Percentiles rank a stretch among this genome's conserved stretches.
Conservation (phyloP, 2,888 invertebrate genomes). For the Chrysolina oricalcia region DNA sequence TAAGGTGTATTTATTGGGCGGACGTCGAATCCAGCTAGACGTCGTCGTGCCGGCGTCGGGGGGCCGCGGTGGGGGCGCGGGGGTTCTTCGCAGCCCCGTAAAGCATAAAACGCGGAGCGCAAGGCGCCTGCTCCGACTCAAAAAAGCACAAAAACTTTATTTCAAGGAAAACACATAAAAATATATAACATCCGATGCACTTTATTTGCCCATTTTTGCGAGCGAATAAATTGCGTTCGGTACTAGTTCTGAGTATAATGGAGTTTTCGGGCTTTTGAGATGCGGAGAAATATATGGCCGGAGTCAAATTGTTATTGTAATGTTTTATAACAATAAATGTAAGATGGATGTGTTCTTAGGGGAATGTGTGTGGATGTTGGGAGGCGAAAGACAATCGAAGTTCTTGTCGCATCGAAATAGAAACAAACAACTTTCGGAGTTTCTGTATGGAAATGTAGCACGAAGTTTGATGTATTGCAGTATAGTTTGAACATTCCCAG, state of each 20-base stretch:
- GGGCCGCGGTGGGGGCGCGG: constrained; percentile 44
- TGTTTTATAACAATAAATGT: constrained; percentile 47
- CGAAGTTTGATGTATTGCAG: not conserved
- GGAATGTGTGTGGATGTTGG: not conserved
- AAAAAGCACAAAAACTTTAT: constrained; percentile 69
- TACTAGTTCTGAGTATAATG: constrained; percentile 65
- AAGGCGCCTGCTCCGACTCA: constrained; percentile 51
- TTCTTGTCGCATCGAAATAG: not conserved
- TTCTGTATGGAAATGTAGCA: not conserved
- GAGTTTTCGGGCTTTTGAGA: constrained; percentile 56
- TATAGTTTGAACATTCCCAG: not conserved
- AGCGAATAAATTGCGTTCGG: constrained; percentile 66
- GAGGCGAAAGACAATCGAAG: not conserved
- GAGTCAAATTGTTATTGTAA: constrained; percentile 60
- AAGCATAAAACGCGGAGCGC: constrained; percentile 46
- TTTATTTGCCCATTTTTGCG: constrained; percentile 68
- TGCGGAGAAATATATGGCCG: constrained; percentile 55
- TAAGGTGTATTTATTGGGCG: constrained; percentile 67
- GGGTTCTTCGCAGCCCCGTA: constrained; percentile 28
- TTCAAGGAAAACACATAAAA: constrained; percentile 71
- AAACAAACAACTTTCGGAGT: not conserved
- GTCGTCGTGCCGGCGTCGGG: constrained; percentile 51
- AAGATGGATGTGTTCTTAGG: not conserved
- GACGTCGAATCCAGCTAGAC: constrained; percentile 60
- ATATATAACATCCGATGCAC: constrained; percentile 71